These are phyloP conservation scores for Pseudomyrmex flavicornis DNA, from an alignment of 1,140 invertebrate species.

Conservation along the genomic window DNA sequence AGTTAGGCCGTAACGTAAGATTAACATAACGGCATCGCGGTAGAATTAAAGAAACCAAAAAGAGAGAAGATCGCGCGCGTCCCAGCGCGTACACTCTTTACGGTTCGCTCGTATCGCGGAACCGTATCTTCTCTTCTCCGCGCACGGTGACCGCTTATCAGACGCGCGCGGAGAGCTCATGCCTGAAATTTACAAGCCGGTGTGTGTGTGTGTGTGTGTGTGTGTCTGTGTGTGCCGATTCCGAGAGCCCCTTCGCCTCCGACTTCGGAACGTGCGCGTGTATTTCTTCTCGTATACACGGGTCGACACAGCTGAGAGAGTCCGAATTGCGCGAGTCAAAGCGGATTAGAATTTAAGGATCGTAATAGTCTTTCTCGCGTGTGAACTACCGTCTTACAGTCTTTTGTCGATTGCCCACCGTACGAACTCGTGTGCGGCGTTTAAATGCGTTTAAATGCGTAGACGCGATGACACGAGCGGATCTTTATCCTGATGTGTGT, in stretches of 20 bases:
- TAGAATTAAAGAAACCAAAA: slow-evolving; percentile 74
- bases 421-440: no score
- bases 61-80: slow-evolving; percentile 68
- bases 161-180: slow-evolving; percentile 66
- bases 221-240: slow-evolving; percentile 47
- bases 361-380: neutral
- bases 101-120: slow-evolving; percentile 32
- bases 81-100: slow-evolving; percentile 7
- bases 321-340: slow-evolving; percentile 1
- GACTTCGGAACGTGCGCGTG: no score
- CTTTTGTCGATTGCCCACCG: no score
- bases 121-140: slow-evolving; percentile 49
- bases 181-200: slow-evolving; percentile 66
- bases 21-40: slow-evolving; percentile 75
- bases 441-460: no score
- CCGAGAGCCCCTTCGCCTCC: slow-evolving; percentile 7
- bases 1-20: slow-evolving; percentile 72
- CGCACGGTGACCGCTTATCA: slow-evolving; percentile 76
- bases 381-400: neutral
- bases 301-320: neutral
- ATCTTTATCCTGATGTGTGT: no score
- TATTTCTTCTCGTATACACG: neutral
- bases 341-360: neutral
- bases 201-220: neutral
- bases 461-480: no score